Conservation (phyloP, 2,797 vertebrate species). For the Rousettus madagascariensis region DNA sequence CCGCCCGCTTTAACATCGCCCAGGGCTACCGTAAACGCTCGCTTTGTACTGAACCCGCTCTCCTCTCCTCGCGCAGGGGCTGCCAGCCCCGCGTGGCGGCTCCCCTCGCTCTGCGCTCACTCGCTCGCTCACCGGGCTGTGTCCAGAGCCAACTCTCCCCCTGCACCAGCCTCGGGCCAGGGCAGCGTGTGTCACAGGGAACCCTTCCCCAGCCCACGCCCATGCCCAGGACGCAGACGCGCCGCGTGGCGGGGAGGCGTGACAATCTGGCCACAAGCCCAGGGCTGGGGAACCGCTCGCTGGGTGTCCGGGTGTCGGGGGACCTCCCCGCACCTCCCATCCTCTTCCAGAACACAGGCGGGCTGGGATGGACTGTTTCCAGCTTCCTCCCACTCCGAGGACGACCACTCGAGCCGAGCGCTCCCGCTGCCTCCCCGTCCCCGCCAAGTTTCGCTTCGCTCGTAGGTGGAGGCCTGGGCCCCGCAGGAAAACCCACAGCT, state of each 20-base stretch:
- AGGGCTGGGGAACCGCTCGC: background rate
- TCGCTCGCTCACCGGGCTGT: background rate
- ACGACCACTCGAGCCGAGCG: background rate
- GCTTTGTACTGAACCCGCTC: slow-evolving; percentile 88
- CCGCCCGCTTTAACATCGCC: slow-evolving; percentile 87
- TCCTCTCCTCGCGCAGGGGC: slow-evolving; percentile 76
- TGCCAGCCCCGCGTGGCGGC: slow-evolving; percentile 75
- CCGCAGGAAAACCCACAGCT: background rate
- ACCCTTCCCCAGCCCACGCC: background rate
- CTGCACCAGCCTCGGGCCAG: slow-evolving; percentile 61
- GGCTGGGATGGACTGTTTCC: background rate
- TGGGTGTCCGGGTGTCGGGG: background rate
- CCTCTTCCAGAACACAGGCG: background rate
- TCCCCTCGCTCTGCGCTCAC: slow-evolving; percentile 62
- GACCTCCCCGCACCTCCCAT: accelerated
- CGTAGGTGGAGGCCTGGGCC: background rate
- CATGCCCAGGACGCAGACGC: background rate
- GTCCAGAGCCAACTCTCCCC: slow-evolving; percentile 52
- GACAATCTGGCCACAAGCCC: background rate
- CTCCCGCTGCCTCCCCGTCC: too few species aligned
- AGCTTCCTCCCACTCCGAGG: background rate
- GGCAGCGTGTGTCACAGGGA: background rate
- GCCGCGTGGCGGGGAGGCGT: accelerated
- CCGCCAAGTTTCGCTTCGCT: background rate
- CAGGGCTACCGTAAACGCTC: slow-evolving; percentile 90